phyloP scores from a whole-genome alignment of 2,797 vertebrate genomes.

The Chiloscyllium punctatum region DNA sequence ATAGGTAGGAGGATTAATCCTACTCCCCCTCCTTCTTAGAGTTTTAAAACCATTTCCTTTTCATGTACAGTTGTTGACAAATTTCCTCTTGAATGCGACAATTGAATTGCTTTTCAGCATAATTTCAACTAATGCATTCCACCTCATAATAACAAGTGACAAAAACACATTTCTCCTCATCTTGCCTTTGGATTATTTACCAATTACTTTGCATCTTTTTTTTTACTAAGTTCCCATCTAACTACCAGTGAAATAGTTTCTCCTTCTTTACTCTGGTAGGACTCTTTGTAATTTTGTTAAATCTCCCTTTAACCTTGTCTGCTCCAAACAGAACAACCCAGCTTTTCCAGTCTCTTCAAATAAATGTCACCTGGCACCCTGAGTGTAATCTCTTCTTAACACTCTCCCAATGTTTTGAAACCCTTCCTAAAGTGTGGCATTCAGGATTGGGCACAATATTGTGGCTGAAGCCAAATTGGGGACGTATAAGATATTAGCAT shows the following conservation, averaged over 20 bases:
- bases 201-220: neutral
- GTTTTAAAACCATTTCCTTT: neutral
- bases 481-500: neutral
- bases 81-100: neutral
- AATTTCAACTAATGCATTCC: neutral
- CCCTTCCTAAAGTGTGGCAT: neutral
- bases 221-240: neutral
- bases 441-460: neutral
- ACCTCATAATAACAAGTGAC: neutral
- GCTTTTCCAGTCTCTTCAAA: neutral
- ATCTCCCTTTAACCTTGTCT: neutral
- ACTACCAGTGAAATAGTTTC: neutral
- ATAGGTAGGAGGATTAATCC: neutral
- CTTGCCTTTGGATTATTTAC: neutral
- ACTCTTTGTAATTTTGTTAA: neutral
- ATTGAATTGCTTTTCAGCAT: neutral
- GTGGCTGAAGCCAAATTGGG: too few relatives aligned
- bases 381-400: neutral
- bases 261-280: neutral
- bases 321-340: neutral
- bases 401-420: neutral
- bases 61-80: neutral
- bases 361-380: neutral
- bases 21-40: neutral
- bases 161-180: neutral